phyloP scores from a whole-genome alignment of 64 coral and sea anemone species.

The Orbicella faveolata region DNA sequence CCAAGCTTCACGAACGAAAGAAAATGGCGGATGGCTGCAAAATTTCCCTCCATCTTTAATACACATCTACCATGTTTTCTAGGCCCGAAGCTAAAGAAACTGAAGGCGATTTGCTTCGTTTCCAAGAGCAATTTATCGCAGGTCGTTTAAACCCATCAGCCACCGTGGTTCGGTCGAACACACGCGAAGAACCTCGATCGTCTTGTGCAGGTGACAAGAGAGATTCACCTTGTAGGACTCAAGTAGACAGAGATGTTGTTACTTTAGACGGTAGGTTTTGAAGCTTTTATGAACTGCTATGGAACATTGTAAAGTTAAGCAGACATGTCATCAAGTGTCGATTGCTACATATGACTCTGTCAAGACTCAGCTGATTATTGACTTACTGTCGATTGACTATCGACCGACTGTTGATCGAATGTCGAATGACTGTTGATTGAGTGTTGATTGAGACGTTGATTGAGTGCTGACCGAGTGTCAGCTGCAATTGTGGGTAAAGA shows the following conservation, averaged over 20 bases:
- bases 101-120: slow-evolving; percentile 34
- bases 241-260: slow-evolving; percentile 12
- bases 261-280: background rate
- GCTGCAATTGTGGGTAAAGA: too few species aligned
- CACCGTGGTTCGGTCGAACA: slow-evolving; percentile 1
- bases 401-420: too few species aligned
- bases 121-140: slow-evolving; percentile 46
- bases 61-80: slow-evolving; percentile 16
- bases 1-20: background rate
- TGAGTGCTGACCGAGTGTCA: too few species aligned
- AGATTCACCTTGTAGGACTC: background rate
- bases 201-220: background rate
- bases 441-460: too few species aligned
- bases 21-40: background rate
- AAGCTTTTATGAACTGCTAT: background rate
- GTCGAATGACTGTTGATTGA: too few species aligned
- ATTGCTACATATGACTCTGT: too few species aligned
- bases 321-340: too few species aligned
- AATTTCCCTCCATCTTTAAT: background rate
- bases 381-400: too few species aligned
- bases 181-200: background rate
- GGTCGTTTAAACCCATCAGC: slow-evolving; percentile 41
- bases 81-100: slow-evolving; percentile 36
- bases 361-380: too few species aligned
- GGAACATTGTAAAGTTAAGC: too few species aligned